These are phyloP conservation scores for Drosophila kanekoi DNA, from an alignment of 2,888 invertebrate genomes.

Conservation along the genomic window DNA sequence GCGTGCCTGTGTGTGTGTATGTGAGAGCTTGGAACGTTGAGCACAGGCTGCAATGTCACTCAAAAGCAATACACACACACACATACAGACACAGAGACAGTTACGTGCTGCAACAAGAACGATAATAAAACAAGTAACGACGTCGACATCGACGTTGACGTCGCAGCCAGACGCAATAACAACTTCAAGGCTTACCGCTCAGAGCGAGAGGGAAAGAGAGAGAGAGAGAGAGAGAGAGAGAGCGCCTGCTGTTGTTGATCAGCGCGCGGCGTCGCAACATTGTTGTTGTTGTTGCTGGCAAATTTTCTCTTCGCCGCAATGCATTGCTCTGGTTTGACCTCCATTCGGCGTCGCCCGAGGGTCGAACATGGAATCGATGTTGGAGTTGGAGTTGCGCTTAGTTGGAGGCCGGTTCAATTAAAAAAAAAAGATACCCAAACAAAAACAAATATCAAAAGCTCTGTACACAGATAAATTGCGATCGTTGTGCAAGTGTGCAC, in stretches of 20 bases:
- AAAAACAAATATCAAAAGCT: conserved; percentile 17
- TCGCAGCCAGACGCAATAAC: conserved; percentile 50
- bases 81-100: conserved; percentile 33
- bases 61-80: conserved; percentile 32
- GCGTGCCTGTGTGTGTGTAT: conserved; percentile 22
- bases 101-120: conserved; percentile 54
- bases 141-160: conserved; percentile 31
- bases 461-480: conserved; percentile 45
- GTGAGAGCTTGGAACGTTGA: conserved; percentile 39
- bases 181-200: conserved; percentile 68
- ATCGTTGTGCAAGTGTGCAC: conserved; percentile 59
- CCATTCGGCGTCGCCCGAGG: conserved; percentile 65
- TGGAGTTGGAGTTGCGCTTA: conserved; percentile 43
- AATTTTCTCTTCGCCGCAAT: conserved; percentile 64
- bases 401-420: conserved; percentile 70
- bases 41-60: conserved; percentile 71
- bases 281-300: conserved; percentile 9
- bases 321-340: conserved; percentile 59
- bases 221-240: conserved; percentile 12
- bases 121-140: conserved; percentile 63
- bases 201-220: conserved; percentile 23
- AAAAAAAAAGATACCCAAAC: conserved; percentile 37
- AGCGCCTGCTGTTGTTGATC: conserved; percentile 1
- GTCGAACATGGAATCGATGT: conserved; percentile 47
- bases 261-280: conserved; percentile 1